A percentile compares a stretch with the other conserved stretches of the same genome.
Evolutionary conservation across 1,140 invertebrate genomes (phyloP).

Genomic region (Hyposmocoma kahamanoa): DNA sequence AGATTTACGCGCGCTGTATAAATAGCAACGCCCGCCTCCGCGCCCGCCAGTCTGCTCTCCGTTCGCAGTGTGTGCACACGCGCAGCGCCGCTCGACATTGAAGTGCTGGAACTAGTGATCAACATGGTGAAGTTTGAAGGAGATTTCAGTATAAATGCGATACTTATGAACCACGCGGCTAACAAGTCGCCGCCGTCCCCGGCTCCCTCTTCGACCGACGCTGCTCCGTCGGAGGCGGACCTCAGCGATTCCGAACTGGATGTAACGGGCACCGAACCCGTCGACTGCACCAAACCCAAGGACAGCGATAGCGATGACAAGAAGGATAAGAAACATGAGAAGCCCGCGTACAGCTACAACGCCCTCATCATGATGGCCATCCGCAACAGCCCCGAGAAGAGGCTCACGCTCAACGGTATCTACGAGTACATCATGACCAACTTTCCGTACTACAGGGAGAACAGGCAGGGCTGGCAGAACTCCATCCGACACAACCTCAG

Average conservation of each 20-base stretch:
- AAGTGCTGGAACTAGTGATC: conserved; percentile 39
- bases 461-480: conserved; percentile 99
- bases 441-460: conserved; percentile 98
- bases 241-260: conserved; percentile 80
- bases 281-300: conserved; percentile 78
- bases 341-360: conserved; percentile 99
- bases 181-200: conserved; percentile 48
- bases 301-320: conserved; percentile 42
- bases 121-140: conserved; percentile 70
- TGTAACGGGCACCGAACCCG: conserved; percentile 83
- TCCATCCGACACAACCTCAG: conserved; percentile 98
- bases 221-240: conserved; percentile 52
- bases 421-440: conserved; percentile 99
- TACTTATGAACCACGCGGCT: conserved; percentile 54
- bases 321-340: conserved; percentile 84
- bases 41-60: conserved; percentile 50
- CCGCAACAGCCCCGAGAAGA: conserved; percentile 92
- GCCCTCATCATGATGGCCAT: conserved; percentile 99
- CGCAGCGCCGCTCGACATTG: conserved; percentile 26
- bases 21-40: conserved; percentile 47
- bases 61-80: conserved; percentile 42
- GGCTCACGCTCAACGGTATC: conserved; percentile 97
- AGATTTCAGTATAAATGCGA: conserved; percentile 68
- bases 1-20: conserved; percentile 31
- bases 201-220: conserved; percentile 38